A percentile compares a stretch with the other conserved stretches of the same genome.
Conservation (phyloP, 2,797 vertebrate genomes). For the Eulemur albifrons region DNA sequence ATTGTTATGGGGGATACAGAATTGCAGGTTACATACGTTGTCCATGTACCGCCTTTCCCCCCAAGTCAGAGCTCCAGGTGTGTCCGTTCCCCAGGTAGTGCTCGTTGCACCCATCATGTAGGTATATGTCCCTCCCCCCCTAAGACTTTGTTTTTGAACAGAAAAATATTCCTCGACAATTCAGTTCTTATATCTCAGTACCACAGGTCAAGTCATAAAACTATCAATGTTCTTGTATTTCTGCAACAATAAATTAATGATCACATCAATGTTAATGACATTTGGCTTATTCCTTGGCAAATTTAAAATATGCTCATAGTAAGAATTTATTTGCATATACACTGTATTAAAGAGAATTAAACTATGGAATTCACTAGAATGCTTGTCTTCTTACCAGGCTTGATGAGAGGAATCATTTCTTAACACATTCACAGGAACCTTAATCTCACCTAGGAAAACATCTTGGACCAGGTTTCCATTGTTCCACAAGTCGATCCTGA, state of each 20-base stretch:
- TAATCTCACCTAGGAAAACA: slow-evolving; percentile 95
- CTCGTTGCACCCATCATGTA: too few species aligned
- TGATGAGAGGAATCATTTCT: slow-evolving; percentile 91
- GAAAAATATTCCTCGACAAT: slow-evolving; percentile 31
- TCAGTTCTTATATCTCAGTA: slow-evolving; percentile 30
- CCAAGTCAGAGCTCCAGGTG: too few species aligned
- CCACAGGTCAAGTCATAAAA: slow-evolving; percentile 21
- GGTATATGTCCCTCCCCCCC: too few species aligned
- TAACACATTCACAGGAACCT: slow-evolving; percentile 95
- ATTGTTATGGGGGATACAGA: too few species aligned
- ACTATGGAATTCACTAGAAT: not conserved
- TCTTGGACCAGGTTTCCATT: slow-evolving; percentile 97
- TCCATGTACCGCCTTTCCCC: too few species aligned
- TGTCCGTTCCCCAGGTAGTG: too few species aligned
- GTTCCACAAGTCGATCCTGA: slow-evolving; percentile 97
- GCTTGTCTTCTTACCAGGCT: slow-evolving; percentile 91
- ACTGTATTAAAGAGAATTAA: slow-evolving; percentile 8
- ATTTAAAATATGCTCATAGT: slow-evolving; percentile 3
- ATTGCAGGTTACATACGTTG: too few species aligned
- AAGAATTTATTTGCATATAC: slow-evolving; percentile 26
- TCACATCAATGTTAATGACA: not conserved
- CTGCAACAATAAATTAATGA: slow-evolving; percentile 33
- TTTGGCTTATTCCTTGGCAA: slow-evolving; percentile 7
- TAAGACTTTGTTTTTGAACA: slow-evolving; percentile 39
- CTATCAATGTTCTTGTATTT: slow-evolving; percentile 19